These are phyloP conservation scores for Hydropsyche betteni DNA, from an alignment of 2,888 invertebrate genomes.

Conservation along the genomic window DNA sequence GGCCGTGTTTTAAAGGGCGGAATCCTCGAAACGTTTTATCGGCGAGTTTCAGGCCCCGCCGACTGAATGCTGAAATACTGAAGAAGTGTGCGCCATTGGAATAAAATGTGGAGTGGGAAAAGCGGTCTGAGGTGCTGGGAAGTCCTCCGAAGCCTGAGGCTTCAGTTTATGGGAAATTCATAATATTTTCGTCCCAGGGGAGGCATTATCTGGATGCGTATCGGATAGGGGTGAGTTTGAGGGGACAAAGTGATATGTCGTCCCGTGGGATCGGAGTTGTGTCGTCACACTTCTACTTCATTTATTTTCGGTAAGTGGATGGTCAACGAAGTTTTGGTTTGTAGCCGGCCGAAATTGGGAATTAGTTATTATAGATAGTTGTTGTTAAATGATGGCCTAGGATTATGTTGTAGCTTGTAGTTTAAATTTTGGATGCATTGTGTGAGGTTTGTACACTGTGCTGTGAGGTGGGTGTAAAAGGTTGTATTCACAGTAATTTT, in stretches of 20 bases:
- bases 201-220: slow-evolving; percentile 38
- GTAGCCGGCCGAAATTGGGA: no score
- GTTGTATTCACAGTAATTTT: no score
- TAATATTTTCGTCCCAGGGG: slow-evolving; percentile 39
- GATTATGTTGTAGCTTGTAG: no score
- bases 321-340: neutral
- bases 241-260: slow-evolving; percentile 44
- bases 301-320: neutral
- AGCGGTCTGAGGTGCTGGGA: neutral
- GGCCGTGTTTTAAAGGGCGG: slow-evolving; percentile 21
- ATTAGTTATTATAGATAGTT: no score
- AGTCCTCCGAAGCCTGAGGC: neutral
- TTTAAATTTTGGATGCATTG: no score
- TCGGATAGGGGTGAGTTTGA: slow-evolving; percentile 26
- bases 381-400: no score
- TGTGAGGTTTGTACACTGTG: no score
- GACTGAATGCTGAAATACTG: neutral
- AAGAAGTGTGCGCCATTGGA: no score
- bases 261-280: slow-evolving; percentile 37
- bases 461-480: no score
- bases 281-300: slow-evolving; percentile 15
- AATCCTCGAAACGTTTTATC: slow-evolving; percentile 20
- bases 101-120: no score
- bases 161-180: slow-evolving; percentile 40
- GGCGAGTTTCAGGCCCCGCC: slow-evolving; percentile 24